A percentile compares a stretch with the other conserved stretches of the same genome.
phyloP scores from a whole-genome alignment of 92 coral and sea anemone genomes.

The Galaxea fascicularis region DNA sequence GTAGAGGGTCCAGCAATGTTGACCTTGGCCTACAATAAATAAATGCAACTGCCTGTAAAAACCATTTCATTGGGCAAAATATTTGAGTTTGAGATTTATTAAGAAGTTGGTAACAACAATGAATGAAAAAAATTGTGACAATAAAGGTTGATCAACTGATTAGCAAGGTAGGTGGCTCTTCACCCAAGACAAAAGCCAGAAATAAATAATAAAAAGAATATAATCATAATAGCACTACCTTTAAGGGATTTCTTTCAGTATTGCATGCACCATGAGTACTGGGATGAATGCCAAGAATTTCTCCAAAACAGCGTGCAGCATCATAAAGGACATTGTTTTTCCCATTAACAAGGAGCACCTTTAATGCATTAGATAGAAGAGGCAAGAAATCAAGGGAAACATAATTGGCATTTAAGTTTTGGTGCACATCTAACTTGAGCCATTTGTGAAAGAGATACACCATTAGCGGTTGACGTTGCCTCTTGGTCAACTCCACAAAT shows the following conservation, averaged over 20 bases:
- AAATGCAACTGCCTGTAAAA: background rate
- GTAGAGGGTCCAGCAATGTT: conserved; percentile 59
- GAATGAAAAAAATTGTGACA: background rate
- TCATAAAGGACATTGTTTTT: conserved; percentile 43
- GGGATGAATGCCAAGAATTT: conserved; percentile 12
- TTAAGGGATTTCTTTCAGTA: conserved; percentile 25
- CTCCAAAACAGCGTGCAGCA: conserved; percentile 53
- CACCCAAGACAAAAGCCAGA: background rate
- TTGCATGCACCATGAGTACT: conserved; percentile 2
- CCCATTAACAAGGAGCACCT: conserved; percentile 14
- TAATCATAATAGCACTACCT: background rate
- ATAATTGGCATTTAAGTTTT: background rate
- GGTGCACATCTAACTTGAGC: conserved; percentile 17
- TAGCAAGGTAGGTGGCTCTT: background rate
- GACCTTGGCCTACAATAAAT: conserved; percentile 45
- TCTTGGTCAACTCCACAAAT: conserved; percentile 7
- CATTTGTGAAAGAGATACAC: conserved; percentile 18
- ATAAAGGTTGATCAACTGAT: background rate
- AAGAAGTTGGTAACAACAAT: background rate
- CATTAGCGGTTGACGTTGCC: conserved; percentile 13
- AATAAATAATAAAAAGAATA: background rate
- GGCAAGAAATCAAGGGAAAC: conserved; percentile 49
- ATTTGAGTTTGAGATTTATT: background rate
- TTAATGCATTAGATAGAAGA: conserved; percentile 15
- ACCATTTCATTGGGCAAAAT: background rate